Evolutionary conservation across 2,797 vertebrate species (phyloP).

Genomic region (Phalanger gymnotis): DNA sequence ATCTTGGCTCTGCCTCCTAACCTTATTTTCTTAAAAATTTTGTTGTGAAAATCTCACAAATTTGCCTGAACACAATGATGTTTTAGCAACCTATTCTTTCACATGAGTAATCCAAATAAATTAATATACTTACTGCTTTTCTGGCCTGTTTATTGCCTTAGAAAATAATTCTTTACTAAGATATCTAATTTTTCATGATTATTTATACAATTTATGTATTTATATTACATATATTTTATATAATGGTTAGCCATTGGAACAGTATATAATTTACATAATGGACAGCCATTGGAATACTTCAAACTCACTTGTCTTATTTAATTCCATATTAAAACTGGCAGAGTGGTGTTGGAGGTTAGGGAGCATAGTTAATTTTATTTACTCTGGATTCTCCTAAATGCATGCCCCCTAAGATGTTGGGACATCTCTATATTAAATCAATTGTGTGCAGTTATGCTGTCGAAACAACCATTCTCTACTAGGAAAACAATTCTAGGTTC

Average conservation of each 20-base stretch:
- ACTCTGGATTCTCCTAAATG: no score
- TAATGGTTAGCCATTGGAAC: background rate
- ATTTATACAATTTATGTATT: no score
- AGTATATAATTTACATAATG: no score
- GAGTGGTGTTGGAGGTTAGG: background rate
- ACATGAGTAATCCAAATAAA: conserved; percentile 24
- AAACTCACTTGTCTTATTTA: background rate
- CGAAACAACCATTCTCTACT: background rate
- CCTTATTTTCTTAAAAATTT: background rate
- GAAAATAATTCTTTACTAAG: background rate
- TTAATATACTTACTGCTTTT: conserved; percentile 1
- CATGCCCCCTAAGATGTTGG: background rate
- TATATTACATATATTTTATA: no score
- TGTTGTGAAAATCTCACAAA: conserved; percentile 26
- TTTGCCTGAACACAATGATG: background rate
- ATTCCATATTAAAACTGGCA: background rate
- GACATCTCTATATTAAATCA: background rate
- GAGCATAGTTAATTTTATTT: background rate
- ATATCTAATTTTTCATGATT: background rate
- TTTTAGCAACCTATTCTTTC: conserved; percentile 35
- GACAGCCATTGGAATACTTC: background rate
- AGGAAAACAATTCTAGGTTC: background rate
- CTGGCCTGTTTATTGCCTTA: background rate
- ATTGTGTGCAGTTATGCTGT: background rate
- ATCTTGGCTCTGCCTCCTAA: no score